Base-by-base conservation (phyloP, 2,888 invertebrate genomes). In the Drosophila aldrichi region DNA sequence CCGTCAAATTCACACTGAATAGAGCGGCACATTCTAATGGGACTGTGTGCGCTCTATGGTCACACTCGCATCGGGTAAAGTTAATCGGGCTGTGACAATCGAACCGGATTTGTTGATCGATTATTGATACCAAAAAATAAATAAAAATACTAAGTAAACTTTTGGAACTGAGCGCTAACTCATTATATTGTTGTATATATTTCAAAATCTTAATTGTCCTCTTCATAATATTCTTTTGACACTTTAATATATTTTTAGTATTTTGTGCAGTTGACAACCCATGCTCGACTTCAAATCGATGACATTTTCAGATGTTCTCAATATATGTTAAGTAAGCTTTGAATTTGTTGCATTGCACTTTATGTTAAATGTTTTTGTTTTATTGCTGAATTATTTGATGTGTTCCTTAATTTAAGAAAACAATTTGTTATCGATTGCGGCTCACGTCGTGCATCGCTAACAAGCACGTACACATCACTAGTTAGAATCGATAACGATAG, bases 11-110 rank as follows among this genome's bases (percentile, higher is more conserved):
- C 43, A 61, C 70, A 77, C 77, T 77, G 74, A 77, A 18, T 51
- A 55, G 63, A 66, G 77, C 79, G 77, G 77, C 70, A 78, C 38
- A 77, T 74, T 77, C 74, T 74, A 77, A 78, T 70, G 74, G 65
- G 44, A 60, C 36, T 66, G 6, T 52, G 7, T 14, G 7, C 6
- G 18, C 0, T 49, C 12, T 58, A 65, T 74, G 79, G 78, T 62
- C 70, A 78, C 76, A 77, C 76, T 78, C 20, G 25, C n/a, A 60
- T 32, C 69, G 48, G 48, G 40, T 29, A 46, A 36, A 36, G 14
- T 36, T 7, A 40, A 20, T 40, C 12, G 22, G 43, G n/a, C 8
- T 4, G 40, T 48, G 61, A 61, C 20, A 36, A 16, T 46, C 34
- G 41, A 52, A 16, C 9, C 6, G 16, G 36, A 36, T 65, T 52